Conservation (phyloP, 2,113 vertebrate species). For the Dipodomys merriami region DNA sequence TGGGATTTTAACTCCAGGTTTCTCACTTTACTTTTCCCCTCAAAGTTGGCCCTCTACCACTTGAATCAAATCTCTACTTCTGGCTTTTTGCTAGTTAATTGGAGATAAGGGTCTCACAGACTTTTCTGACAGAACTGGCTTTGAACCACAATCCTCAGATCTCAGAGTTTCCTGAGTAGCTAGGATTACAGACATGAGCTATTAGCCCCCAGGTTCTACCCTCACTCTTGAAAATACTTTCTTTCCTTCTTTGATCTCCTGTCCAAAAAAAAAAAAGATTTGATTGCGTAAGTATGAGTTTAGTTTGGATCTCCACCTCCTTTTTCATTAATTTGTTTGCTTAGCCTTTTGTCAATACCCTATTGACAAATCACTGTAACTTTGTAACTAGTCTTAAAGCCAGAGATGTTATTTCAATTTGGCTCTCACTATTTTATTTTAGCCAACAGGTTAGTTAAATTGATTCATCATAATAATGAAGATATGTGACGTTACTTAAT, state of each 20-base stretch:
- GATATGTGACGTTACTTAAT: background rate
- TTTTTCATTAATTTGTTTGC: background rate
- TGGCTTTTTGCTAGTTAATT: too few relatives aligned
- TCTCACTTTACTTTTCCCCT: too few relatives aligned
- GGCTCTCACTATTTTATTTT: background rate
- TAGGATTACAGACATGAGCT: too few relatives aligned
- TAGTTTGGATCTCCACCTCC: background rate
- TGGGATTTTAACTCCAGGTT: too few relatives aligned
- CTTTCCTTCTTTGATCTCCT: background rate
- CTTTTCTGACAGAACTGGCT: too few relatives aligned
- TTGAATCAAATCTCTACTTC: too few relatives aligned
- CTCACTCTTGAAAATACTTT: slow-evolving; percentile 1
- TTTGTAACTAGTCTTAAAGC: background rate
- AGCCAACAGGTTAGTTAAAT: background rate
- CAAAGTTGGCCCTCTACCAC: too few relatives aligned
- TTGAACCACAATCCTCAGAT: too few relatives aligned
- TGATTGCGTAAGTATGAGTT: background rate
- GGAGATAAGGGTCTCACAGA: too few relatives aligned
- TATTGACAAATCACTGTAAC: background rate
- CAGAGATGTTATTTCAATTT: background rate
- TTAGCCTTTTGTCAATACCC: background rate
- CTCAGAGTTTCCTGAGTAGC: too few relatives aligned
- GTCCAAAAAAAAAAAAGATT: slow-evolving; percentile 15
- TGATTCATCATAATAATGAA: background rate
- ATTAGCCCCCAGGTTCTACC: background rate